Conservation (phyloP, 2,888 invertebrate species). For the Villa cingulata region DNA sequence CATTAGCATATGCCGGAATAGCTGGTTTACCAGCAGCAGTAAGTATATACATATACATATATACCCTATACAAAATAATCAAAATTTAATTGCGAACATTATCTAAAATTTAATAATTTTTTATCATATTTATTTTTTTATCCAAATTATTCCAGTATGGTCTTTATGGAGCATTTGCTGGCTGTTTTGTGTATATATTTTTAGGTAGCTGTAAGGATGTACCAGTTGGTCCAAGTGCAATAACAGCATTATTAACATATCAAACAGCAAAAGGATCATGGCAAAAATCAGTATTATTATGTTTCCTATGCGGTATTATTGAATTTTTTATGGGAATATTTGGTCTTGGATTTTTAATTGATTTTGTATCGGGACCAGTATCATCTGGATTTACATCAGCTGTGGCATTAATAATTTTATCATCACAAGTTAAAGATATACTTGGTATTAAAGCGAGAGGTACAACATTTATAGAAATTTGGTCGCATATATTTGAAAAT, state of each 20-base stretch:
- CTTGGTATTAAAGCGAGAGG: slow-evolving; percentile 60
- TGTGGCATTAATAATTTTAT: slow-evolving; percentile 74
- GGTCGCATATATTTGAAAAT: slow-evolving; percentile 56
- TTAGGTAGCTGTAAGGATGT: slow-evolving; percentile 87
- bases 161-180: slow-evolving; percentile 84
- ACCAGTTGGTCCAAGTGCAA: slow-evolving; percentile 85
- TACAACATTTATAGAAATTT: slow-evolving; percentile 63
- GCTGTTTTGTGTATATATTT: slow-evolving; percentile 78
- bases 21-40: slow-evolving; percentile 62
- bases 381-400: slow-evolving; percentile 83
- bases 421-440: slow-evolving; percentile 76
- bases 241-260: slow-evolving; percentile 73
- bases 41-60: slow-evolving; percentile 16
- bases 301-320: slow-evolving; percentile 58
- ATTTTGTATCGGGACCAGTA: slow-evolving; percentile 82
- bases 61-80: no score
- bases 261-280: slow-evolving; percentile 54
- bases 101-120: no score
- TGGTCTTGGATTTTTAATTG: slow-evolving; percentile 73
- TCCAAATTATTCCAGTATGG: slow-evolving; percentile 51
- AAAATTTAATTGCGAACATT: no score
- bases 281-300: slow-evolving; percentile 52
- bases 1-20: slow-evolving; percentile 66
- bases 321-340: slow-evolving; percentile 69
- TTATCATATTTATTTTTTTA: not conserved